phyloP scores from a whole-genome alignment of 2,113 vertebrate genomes.

The Arizona elegans region DNA sequence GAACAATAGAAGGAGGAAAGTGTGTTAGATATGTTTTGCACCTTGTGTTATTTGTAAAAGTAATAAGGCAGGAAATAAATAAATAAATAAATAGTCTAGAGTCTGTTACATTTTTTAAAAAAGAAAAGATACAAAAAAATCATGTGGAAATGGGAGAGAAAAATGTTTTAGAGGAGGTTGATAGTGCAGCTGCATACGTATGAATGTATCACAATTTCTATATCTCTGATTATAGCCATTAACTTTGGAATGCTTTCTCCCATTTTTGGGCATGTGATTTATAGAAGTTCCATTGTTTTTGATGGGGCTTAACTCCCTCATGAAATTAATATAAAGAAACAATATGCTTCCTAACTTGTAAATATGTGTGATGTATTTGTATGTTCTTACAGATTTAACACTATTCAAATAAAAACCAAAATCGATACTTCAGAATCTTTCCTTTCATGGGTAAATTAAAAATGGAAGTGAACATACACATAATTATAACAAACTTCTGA shows the following conservation, averaged over 20 bases:
- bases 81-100: not conserved
- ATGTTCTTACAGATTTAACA: not conserved
- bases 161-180: not conserved
- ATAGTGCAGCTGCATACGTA: not conserved
- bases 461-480: not conserved
- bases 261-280: not conserved
- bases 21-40: no score
- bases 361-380: not conserved
- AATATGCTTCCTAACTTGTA: not conserved
- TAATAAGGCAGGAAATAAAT: no score
- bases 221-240: not conserved
- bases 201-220: not conserved
- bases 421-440: not conserved
- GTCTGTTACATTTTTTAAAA: not conserved
- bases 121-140: not conserved
- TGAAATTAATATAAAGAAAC: not conserved
- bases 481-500: not conserved
- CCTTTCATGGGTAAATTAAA: not conserved
- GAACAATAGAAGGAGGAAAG: no score
- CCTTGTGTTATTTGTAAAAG: no score
- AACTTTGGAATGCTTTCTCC: not conserved
- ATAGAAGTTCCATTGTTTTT: not conserved
- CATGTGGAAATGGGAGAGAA: not conserved
- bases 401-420: not conserved
- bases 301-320: not conserved